Evolutionary conservation across 1,140 invertebrate genomes (phyloP).

Genomic region (Drosophila ironensis): DNA sequence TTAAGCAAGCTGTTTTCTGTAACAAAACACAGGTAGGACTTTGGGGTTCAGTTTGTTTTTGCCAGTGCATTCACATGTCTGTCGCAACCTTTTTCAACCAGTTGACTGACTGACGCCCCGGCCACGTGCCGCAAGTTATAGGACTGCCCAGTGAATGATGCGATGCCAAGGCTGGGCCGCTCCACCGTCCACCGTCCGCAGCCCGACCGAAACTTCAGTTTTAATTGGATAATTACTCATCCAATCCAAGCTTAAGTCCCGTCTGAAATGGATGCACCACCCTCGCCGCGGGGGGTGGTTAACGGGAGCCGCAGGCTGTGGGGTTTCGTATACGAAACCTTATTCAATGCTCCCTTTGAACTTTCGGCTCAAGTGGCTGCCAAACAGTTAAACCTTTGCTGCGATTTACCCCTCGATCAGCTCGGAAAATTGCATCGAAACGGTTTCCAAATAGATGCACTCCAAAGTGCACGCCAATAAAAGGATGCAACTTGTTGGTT

Average conservation of each 20-base stretch:
- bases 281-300: not conserved
- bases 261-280: conserved; percentile 46
- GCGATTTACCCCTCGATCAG: conserved; percentile 2
- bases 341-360: conserved; percentile 22
- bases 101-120: conserved; percentile 38
- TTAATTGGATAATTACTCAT: conserved; percentile 78
- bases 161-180: too few relatives aligned
- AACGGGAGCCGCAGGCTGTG: conserved; percentile 1
- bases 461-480: conserved; percentile 31
- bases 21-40: too few relatives aligned
- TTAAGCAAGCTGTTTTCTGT: too few relatives aligned
- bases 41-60: too few relatives aligned
- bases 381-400: conserved; percentile 5
- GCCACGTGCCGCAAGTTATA: conserved; percentile 50
- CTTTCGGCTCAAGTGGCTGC: conserved; percentile 24
- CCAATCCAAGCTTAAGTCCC: conserved; percentile 59
- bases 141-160: not conserved
- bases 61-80: conserved; percentile 4
- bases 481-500: conserved; percentile 64
- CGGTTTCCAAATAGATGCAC: conserved; percentile 59
- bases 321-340: not conserved
- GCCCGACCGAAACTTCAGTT: conserved; percentile 41
- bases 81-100: conserved; percentile 27
- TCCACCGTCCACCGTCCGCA: conserved; percentile 14
- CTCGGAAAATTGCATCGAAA: conserved; percentile 51